Base-by-base conservation (phyloP, 2,888 invertebrate species). In the Volucella bombylans region DNA sequence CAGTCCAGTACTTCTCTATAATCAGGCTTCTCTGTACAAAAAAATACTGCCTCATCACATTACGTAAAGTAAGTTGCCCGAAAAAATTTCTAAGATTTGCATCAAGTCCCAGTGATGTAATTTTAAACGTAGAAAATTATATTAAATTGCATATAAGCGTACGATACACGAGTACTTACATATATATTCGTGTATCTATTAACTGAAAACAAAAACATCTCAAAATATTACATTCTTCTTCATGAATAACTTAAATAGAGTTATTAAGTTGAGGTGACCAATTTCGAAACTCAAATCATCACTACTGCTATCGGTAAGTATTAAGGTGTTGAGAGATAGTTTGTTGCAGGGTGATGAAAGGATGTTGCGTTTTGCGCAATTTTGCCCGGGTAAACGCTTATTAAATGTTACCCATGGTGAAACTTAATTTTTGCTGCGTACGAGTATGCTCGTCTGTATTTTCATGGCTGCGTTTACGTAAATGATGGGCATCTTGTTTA, bases 401-500 rank as follows among this genome's bases (percentile, higher is more conserved):
- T 76, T 83, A 74, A 83, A 54, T 62, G 31, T 52, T 62, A 64
- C 52, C 31, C 31, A 31, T 31, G 4, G 43, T 57, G 64, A 14
- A n/a, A 50, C 31, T 50, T 59, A 38, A n/a, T 9, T 45, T 47
- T 14, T 39, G 10, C 43, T 43, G 50, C 15, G 2, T 45, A n/a
- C 49, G 45, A 47, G 3, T 38, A 23, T 11, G 6, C 18, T 18
- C 10, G 43, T 78, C 68, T 39, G 47, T 47, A 72, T 65, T 65
- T 79, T 72, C 59, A 79, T 78, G 64, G 80, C 69, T 68, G 73
- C 77, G 72, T 78, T 78, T 65, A 31, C 31, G 49, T 59, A 49
- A 72, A 85, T 85, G 85, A 85, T 77, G 76, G 85, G 85, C 76
- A 85, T 85, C 85, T 85, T 85, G 85, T 85, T 85, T 85, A 85